A percentile compares a stretch with the other conserved stretches of the same genome.
Conservation (phyloP, 2,113 vertebrate genomes). For the Mixornis gularis region DNA sequence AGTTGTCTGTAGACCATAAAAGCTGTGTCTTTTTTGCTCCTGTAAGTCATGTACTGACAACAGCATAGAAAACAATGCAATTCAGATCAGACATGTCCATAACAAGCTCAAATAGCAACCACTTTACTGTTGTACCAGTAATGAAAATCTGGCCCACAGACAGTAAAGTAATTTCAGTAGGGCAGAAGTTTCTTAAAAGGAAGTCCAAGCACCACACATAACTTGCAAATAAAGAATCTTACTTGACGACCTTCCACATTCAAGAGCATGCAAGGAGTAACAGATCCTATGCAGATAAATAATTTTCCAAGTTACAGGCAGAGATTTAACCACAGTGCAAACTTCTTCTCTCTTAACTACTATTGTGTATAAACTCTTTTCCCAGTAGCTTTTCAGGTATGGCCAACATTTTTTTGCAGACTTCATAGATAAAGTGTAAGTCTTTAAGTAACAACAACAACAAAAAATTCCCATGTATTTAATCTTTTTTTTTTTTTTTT, state of each 20-base stretch:
- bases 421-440: fast-evolving
- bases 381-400: not conserved
- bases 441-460: not conserved
- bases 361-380: not conserved
- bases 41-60: not conserved
- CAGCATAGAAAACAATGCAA: not conserved
- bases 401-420: not conserved
- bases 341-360: not conserved
- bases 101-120: not conserved
- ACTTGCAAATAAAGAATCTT: not conserved
- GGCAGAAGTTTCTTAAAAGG: not conserved
- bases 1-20: not conserved
- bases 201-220: not conserved
- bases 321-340: not conserved
- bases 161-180: not conserved
- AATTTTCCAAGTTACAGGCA: not conserved
- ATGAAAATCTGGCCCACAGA: not conserved
- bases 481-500: not conserved
- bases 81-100: not conserved
- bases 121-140: not conserved
- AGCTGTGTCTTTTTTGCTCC: not conserved
- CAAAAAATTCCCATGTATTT: not conserved
- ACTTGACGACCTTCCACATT: not conserved
- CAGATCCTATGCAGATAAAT: not conserved
- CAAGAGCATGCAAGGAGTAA: not conserved